Evolutionary conservation across 2,888 invertebrate species (phyloP).

Genomic region (Xestobium rufovillosum): DNA sequence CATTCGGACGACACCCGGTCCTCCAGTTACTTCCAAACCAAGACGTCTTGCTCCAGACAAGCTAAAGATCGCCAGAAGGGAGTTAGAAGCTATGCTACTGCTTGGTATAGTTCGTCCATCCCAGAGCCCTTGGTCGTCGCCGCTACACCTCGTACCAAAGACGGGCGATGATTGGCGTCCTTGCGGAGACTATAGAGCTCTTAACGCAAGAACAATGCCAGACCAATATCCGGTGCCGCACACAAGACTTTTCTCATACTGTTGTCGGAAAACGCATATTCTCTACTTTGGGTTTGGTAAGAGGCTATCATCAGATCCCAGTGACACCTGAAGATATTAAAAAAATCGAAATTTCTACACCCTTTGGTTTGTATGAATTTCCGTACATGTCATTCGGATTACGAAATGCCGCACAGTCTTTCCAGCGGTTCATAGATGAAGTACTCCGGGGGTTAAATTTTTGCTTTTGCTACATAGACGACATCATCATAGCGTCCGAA

Average conservation of each 20-base stretch:
- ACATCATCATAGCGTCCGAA: neutral
- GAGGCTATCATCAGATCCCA: constrained; percentile 36
- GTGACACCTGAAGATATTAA: no score
- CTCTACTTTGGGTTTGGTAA: constrained; percentile 31
- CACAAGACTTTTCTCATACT: neutral
- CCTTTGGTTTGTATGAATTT: neutral
- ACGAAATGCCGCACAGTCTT: constrained; percentile 4
- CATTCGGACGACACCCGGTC: no score
- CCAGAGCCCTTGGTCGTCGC: neutral
- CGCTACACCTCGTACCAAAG: no score
- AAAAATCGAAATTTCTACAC: constrained; percentile 27
- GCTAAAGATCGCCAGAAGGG: constrained; percentile 8
- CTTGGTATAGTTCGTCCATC: neutral
- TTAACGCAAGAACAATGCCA: constrained; percentile 41
- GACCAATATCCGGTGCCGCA: neutral
- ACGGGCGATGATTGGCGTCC: no score
- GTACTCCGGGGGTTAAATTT: constrained; percentile 3
- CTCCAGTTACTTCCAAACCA: no score
- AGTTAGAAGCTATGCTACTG: constrained; percentile 8
- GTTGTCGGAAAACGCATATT: no score
- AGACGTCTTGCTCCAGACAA: constrained; percentile 13
- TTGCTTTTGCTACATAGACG: neutral
- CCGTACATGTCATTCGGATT: constrained; percentile 3
- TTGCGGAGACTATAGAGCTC: constrained; percentile 1
- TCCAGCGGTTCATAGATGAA: constrained; percentile 7